Conservation (phyloP, 2,888 invertebrate genomes). For the Synergus japonicus region DNA sequence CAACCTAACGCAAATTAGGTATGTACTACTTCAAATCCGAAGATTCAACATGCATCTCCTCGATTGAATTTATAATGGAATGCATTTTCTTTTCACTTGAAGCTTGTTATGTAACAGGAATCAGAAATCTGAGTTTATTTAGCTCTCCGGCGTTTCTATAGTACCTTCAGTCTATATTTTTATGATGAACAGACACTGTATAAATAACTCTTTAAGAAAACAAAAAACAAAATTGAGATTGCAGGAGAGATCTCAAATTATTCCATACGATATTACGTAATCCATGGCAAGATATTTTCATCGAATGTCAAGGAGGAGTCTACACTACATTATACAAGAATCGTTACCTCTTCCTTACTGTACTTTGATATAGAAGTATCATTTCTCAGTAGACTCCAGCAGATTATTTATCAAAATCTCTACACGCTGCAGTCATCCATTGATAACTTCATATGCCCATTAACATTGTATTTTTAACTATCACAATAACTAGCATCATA, state of each 20-base stretch:
- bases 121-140: not conserved
- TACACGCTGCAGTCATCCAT: not conserved
- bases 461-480: constrained; percentile 15
- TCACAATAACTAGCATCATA: constrained; percentile 17
- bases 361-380: constrained; percentile 1
- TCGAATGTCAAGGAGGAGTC: not conserved
- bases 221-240: not conserved
- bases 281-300: no score
- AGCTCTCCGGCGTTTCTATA: no score
- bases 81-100: not conserved
- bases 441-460: not conserved
- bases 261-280: not conserved
- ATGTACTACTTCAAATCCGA: not conserved
- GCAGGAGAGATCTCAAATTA: not conserved
- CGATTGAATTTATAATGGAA: constrained; percentile 23
- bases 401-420: constrained; percentile 16
- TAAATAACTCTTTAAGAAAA: not conserved
- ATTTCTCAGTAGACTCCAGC: not conserved
- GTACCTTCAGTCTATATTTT: no score
- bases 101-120: not conserved
- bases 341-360: not conserved
- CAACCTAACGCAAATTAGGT: not conserved
- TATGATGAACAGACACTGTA: no score
- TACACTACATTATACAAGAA: not conserved
- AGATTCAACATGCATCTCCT: not conserved